phyloP scores from a whole-genome alignment of 2,797 vertebrate species.

The Anguilla anguilla region DNA sequence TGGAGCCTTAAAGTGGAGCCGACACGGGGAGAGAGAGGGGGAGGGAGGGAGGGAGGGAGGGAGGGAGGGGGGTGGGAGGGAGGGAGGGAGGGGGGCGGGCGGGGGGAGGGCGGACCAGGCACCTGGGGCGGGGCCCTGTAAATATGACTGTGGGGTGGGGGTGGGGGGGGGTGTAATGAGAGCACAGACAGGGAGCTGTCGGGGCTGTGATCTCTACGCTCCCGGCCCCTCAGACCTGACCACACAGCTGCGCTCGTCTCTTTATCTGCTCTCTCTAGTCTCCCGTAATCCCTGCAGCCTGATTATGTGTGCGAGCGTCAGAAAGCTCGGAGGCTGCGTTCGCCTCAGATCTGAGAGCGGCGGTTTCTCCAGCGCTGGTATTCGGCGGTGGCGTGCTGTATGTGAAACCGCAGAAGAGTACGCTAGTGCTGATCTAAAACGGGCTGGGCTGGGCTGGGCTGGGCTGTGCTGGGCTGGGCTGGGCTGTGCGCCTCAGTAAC shows the following conservation, averaged over 20 bases:
- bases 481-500: no score
- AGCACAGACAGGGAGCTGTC: conserved; percentile 42
- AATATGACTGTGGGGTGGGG: conserved; percentile 67
- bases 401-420: neutral
- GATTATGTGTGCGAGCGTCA: neutral
- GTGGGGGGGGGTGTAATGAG: conserved; percentile 62
- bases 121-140: conserved; percentile 52
- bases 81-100: conserved; percentile 46
- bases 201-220: conserved; percentile 58
- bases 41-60: conserved; percentile 42
- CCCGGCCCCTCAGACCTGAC: conserved; percentile 23
- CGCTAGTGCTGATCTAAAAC: neutral
- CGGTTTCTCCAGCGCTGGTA: neutral
- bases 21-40: conserved; percentile 61
- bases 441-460: neutral
- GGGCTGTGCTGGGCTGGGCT: no score
- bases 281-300: neutral
- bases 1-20: conserved; percentile 78
- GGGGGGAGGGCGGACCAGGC: conserved; percentile 51
- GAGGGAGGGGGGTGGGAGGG: conserved; percentile 42
- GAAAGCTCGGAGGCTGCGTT: neutral
- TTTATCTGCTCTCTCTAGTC: neutral
- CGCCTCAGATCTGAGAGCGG: neutral
- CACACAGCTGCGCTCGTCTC: neutral
- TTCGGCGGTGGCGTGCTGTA: neutral